Conservation (phyloP, 2,113 vertebrate species). For the Probosciger aterrimus region DNA sequence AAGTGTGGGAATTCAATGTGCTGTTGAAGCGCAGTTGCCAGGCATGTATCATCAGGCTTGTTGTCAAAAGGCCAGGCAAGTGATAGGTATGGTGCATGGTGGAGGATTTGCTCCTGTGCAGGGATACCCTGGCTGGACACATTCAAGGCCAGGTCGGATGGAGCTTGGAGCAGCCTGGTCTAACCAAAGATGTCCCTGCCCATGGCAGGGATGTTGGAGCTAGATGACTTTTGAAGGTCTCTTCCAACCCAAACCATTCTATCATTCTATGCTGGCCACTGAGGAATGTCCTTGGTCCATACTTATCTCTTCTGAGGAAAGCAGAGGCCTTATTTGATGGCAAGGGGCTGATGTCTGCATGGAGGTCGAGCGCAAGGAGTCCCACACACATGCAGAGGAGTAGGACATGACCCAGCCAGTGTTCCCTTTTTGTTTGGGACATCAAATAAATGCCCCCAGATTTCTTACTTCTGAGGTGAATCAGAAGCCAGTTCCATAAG, state of each 20-base stretch:
- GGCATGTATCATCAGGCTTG: not conserved
- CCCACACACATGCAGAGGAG: not conserved
- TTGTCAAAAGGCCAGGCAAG: not conserved
- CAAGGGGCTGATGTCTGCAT: not conserved
- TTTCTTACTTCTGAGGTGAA: not conserved
- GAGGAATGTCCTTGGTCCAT: not conserved
- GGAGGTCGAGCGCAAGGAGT: not conserved
- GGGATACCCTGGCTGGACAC: not conserved
- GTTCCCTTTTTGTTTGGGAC: not conserved
- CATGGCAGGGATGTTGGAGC: not conserved
- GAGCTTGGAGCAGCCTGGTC: not conserved
- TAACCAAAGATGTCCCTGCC: not conserved
- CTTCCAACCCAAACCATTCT: not conserved
- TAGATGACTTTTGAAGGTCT: not conserved
- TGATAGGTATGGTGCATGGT: fast-evolving
- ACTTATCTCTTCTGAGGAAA: not conserved
- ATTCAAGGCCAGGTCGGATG: not conserved
- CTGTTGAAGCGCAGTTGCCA: not conserved
- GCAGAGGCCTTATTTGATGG: fast-evolving
- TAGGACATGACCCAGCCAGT: not conserved
- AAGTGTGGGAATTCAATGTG: not conserved
- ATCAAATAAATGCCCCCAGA: not conserved
- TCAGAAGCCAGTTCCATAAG: not conserved
- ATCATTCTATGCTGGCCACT: not conserved
- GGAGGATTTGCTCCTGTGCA: not conserved